Evolutionary conservation across 2,797 vertebrate species (phyloP), one percentile per base, ranked within the genome.

Genomic region (Neomorphus geoffroyi): DNA sequence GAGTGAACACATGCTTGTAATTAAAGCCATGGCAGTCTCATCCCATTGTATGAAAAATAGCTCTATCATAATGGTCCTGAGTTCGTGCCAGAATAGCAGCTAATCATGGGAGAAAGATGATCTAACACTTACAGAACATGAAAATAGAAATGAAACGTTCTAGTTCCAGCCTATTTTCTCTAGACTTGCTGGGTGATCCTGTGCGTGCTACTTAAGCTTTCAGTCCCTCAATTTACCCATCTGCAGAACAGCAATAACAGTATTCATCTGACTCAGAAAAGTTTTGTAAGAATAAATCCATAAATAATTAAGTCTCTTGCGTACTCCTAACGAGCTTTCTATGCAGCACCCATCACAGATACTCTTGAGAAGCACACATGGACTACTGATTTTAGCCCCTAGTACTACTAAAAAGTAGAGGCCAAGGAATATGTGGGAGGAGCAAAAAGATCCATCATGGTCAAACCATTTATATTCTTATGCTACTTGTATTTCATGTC

Each of bases 41-140:
- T 95, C 94, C 95, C 86, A 96, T 96, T 96, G 96, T 96, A 96
- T 95, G 86, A 96, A 96, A 96, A 96, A 96, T 80, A 96, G 93
- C 93, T 95, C 92, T 95, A 96, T 96, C 95, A 93, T 96, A 96
- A 93, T 96, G 78, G 95, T 89, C 84, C 90, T 89, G 88, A 94
- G 60, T 74, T 85, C 32, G 23, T 93, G 95, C 96, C 96, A 96
- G 93, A 95, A 70, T 96, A 96, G 96, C 94, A 96, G 96, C 96
- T 96, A 96, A 96, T 96, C 95, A 95, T 95, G 96, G 93, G 94
- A 96, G 96, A 95, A 92, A 95, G 90, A 95, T 96, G 96, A 96
- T 95, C 96, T 95, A 96, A 96, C 94, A 82, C 83, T 96, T 95
- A 91, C 93, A 95, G 93, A 96, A 96, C 88, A 96, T 94, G 92